Conservation (phyloP, 2,797 vertebrate species). For the Agapornis canus region DNA sequence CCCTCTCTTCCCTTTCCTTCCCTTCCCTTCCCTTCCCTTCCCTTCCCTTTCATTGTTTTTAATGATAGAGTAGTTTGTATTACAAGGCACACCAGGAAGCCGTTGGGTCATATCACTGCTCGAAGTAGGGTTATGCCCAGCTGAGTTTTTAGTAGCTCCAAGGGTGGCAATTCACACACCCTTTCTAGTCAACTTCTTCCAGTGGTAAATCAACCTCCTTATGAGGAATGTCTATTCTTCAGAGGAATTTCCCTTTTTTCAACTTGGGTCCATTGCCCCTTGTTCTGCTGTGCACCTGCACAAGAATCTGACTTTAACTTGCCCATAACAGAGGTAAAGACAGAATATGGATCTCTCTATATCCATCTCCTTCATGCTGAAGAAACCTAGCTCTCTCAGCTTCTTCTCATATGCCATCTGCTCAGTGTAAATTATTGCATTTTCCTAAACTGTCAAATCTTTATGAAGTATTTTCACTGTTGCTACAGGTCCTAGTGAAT, state of each 20-base stretch:
- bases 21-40: too few species aligned
- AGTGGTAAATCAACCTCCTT: neutral
- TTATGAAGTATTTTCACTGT: neutral
- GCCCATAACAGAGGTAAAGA: neutral
- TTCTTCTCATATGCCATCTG: neutral
- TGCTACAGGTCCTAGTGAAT: neutral
- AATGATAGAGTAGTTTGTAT: neutral
- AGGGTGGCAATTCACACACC: neutral
- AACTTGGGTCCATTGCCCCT: neutral
- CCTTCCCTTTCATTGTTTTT: neutral
- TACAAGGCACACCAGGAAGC: neutral
- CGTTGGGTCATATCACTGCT: neutral
- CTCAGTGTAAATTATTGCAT: neutral
- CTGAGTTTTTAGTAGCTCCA: neutral
- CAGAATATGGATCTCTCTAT: neutral
- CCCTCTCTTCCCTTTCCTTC: too few species aligned
- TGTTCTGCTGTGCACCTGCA: neutral
- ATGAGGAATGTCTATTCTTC: neutral
- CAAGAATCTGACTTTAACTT: neutral
- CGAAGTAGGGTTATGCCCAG: rapidly evolving
- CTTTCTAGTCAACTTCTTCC: neutral
- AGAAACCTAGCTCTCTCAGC: neutral
- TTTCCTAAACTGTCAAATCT: neutral
- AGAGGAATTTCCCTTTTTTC: neutral
- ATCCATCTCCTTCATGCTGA: neutral